Evolutionary conservation across 2,113 vertebrate species (phyloP).

Genomic region (Dasyurus viverrinus): DNA sequence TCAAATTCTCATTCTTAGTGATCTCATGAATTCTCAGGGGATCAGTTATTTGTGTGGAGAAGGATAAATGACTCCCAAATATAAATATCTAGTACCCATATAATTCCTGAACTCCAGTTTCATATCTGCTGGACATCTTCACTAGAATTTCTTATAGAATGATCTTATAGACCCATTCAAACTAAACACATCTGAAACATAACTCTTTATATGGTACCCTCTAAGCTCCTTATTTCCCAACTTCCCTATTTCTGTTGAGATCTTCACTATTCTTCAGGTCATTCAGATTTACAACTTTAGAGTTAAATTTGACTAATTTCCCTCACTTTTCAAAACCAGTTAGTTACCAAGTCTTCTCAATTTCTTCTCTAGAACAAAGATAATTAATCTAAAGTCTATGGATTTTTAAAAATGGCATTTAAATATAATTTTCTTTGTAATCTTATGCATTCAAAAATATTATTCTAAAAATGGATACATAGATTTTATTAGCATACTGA

Average conservation of each 20-base stretch:
- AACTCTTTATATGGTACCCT: not conserved
- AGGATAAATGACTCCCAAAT: not conserved
- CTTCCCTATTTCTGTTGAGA: not conserved
- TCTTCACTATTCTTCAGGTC: not conserved
- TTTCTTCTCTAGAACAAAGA: not conserved
- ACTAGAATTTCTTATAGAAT: not conserved
- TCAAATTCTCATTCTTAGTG: not conserved
- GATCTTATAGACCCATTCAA: not conserved
- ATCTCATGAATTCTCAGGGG: not conserved
- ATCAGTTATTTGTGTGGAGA: not conserved
- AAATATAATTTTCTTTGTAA: not conserved
- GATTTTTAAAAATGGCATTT: not conserved
- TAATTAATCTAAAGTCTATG: not conserved
- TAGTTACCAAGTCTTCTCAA: not conserved
- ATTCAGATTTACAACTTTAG: not conserved
- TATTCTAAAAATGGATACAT: not conserved
- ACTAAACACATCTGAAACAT: not conserved
- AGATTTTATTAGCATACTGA: not conserved
- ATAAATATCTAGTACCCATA: not conserved
- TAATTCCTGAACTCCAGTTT: not conserved
- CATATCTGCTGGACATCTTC: not conserved
- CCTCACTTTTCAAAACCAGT: not conserved
- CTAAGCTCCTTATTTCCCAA: not conserved
- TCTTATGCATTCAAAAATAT: not conserved
- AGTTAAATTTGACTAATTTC: not conserved